These are phyloP conservation scores for Agrochola circellaris DNA, from an alignment of 2,888 invertebrate genomes.

Conservation along the genomic window DNA sequence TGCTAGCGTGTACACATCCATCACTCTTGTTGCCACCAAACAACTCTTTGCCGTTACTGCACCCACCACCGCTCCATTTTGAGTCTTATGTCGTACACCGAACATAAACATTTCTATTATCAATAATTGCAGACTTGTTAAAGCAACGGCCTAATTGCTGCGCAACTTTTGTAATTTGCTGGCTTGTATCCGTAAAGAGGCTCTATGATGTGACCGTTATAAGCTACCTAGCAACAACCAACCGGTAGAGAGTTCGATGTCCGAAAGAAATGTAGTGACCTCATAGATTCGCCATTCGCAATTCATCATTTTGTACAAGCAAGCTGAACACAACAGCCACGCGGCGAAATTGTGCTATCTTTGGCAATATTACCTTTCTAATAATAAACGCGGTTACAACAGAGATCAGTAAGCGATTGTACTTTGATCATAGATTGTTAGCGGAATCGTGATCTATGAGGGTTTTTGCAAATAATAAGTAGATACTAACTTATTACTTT, in stretches of 20 bases:
- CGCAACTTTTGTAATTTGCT: constrained; percentile 74
- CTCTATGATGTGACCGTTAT: constrained; percentile 83
- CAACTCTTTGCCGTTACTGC: constrained; percentile 46
- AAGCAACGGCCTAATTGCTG: constrained; percentile 70
- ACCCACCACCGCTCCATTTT: constrained; percentile 54
- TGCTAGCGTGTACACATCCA: constrained; percentile 64
- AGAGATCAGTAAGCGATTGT: constrained; percentile 48
- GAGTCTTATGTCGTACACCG: constrained; percentile 56
- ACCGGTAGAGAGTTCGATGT: constrained; percentile 84
- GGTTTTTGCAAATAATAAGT: constrained; percentile 42
- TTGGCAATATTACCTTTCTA: constrained; percentile 68
- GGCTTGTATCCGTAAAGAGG: constrained; percentile 74
- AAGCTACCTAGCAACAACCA: constrained; percentile 82
- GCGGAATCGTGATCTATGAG: constrained; percentile 54
- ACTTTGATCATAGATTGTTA: constrained; percentile 38
- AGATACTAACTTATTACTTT: constrained; percentile 29
- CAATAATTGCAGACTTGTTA: constrained; percentile 63
- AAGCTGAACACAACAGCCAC: constrained; percentile 75
- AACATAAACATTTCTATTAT: constrained; percentile 57
- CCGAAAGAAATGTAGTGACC: constrained; percentile 87
- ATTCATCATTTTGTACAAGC: constrained; percentile 85
- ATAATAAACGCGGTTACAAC: constrained; percentile 48
- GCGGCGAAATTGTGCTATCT: constrained; percentile 68
- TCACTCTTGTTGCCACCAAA: constrained; percentile 60
- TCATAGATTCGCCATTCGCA: constrained; percentile 86